phyloP scores from a whole-genome alignment of 64 coral and sea anemone species.

The Montipora sp. region DNA sequence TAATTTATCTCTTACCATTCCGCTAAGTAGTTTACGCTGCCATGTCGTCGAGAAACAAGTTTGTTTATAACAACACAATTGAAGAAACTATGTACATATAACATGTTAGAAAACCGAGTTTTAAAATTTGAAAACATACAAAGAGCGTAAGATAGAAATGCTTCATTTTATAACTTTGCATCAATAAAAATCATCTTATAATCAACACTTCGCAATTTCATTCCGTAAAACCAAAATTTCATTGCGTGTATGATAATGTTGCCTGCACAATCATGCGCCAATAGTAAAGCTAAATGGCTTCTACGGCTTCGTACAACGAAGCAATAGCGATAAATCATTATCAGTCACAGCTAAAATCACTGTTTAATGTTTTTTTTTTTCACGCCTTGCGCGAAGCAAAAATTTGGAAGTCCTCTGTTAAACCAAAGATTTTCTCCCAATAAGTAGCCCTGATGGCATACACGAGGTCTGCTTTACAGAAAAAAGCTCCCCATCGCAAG shows the following conservation, averaged over 20 bases:
- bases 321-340: conserved; percentile 45
- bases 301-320: conserved; percentile 12
- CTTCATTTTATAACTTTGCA: conserved; percentile 32
- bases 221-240: conserved; percentile 33
- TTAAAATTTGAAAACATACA: background rate
- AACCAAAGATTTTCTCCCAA: conserved; percentile 9
- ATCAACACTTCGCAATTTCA: background rate
- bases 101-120: background rate
- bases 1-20: background rate
- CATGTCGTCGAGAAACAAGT: background rate
- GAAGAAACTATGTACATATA: background rate
- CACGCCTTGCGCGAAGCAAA: conserved; percentile 15
- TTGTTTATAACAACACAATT: background rate
- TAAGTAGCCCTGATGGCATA: background rate
- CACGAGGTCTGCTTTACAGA: conserved; percentile 18
- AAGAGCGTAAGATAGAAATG: conserved; percentile 22
- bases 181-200: conserved; percentile 3
- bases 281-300: conserved; percentile 7
- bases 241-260: background rate
- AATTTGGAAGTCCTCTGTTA: conserved; percentile 4
- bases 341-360: conserved; percentile 38
- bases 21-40: background rate
- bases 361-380: conserved; percentile 25
- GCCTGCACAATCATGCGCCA: conserved; percentile 17
- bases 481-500: conserved; percentile 37